Evolutionary conservation across 2,888 invertebrate species (phyloP).

Genomic region (Cynaeus angustus): DNA sequence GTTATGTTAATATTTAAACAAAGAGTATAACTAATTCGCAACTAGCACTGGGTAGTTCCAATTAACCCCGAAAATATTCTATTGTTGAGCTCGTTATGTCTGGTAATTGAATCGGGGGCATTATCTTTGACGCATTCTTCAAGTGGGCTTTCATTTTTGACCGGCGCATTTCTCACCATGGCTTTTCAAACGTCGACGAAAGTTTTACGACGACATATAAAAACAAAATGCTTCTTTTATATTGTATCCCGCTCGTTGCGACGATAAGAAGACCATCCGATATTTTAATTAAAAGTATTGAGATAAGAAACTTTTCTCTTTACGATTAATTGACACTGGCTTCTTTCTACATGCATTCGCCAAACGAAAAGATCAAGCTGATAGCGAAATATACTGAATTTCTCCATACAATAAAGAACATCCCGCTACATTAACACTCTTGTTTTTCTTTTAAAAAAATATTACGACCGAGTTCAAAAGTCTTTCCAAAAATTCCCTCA

Average conservation of each 20-base stretch:
- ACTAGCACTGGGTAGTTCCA: constrained; percentile 22
- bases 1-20: constrained; percentile 50
- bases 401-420: too few species aligned
- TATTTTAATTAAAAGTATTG: constrained; percentile 28
- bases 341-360: constrained; percentile 12
- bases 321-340: constrained; percentile 13
- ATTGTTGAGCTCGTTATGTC: constrained; percentile 14
- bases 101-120: constrained; percentile 15
- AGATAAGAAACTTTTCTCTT: constrained; percentile 22
- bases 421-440: too few species aligned
- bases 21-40: constrained; percentile 40
- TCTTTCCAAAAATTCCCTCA: too few species aligned
- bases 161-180: constrained; percentile 8
- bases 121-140: background rate
- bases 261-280: constrained; percentile 15
- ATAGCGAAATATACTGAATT: too few species aligned
- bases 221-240: constrained; percentile 30
- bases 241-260: constrained; percentile 10
- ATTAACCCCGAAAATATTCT: constrained; percentile 32
- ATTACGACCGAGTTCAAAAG: too few species aligned
- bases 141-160: constrained; percentile 11
- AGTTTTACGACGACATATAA: constrained; percentile 25
- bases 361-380: background rate
- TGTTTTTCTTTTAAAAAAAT: too few species aligned
- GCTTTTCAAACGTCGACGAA: constrained; percentile 21